Percentiles rank a stretch among this genome's conserved stretches.
These are phyloP conservation scores for Spatulosminthurus flaviceps DNA, from an alignment of 2,888 invertebrate genomes.

Conservation along the genomic window DNA sequence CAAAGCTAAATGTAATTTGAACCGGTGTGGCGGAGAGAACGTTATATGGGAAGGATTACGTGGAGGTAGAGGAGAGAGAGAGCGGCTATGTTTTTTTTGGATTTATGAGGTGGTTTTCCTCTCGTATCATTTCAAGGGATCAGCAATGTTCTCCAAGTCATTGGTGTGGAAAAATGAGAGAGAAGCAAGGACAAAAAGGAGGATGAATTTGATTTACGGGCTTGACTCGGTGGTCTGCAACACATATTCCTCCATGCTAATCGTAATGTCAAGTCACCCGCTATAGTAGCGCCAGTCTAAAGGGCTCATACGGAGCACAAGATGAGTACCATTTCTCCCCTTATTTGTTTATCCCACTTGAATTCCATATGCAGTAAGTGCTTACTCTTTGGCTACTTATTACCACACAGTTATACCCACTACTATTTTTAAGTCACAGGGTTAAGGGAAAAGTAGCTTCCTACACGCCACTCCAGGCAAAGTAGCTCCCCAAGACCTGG, in stretches of 20 bases:
- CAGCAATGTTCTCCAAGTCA: conserved; percentile 46
- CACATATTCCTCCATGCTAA: conserved; percentile 33
- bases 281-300: background rate
- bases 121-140: conserved; percentile 47
- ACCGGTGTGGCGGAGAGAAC: background rate
- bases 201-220: conserved; percentile 47
- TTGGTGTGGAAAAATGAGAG: conserved; percentile 47
- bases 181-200: conserved; percentile 45
- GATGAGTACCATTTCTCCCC: background rate
- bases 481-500: no score
- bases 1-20: conserved; percentile 27
- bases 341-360: background rate
- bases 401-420: no score
- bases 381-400: background rate
- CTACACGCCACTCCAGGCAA: no score
- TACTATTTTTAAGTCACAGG: no score
- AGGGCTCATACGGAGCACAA: background rate
- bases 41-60: conserved; percentile 1
- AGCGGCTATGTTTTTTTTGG: conserved; percentile 31
- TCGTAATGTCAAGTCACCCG: conserved; percentile 27
- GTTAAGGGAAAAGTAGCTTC: no score
- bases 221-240: conserved; percentile 47
- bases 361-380: background rate
- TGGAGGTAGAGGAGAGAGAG: conserved; percentile 19
- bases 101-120: conserved; percentile 46